A percentile compares a stretch with the other conserved stretches of the same genome.
phyloP scores from a whole-genome alignment of 2,797 vertebrate species.

The Malurus splendens region DNA sequence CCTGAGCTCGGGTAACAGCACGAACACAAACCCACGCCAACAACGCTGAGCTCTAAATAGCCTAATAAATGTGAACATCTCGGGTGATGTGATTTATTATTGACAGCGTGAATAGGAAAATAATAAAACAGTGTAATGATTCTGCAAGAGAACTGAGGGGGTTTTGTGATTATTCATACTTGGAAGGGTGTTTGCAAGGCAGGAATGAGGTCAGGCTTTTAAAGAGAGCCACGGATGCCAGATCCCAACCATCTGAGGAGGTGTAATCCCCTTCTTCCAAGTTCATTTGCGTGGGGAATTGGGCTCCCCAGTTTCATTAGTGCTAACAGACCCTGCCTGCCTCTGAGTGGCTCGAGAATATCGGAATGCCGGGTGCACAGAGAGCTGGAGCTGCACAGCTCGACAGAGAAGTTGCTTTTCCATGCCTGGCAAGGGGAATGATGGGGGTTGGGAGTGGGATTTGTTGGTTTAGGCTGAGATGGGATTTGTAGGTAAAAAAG shows the following conservation, averaged over 20 bases:
- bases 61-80: slow-evolving; percentile 62
- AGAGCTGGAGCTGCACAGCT: background rate
- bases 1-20: background rate
- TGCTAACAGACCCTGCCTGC: background rate
- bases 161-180: slow-evolving; percentile 58
- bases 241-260: background rate
- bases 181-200: slow-evolving; percentile 20
- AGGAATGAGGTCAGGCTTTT: slow-evolving; percentile 33
- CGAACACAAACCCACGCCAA: background rate
- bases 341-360: background rate
- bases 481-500: background rate
- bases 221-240: slow-evolving; percentile 3
- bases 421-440: accelerated
- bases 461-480: background rate
- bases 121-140: slow-evolving; percentile 58
- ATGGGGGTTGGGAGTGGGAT: background rate
- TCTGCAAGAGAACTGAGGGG: slow-evolving; percentile 47
- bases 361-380: background rate
- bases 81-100: slow-evolving; percentile 59
- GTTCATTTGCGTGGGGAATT: slow-evolving; percentile 33
- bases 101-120: slow-evolving; percentile 59
- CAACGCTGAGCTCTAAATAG: slow-evolving; percentile 31
- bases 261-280: background rate
- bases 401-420: background rate
- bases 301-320: slow-evolving; percentile 41